phyloP scores from a whole-genome alignment of 2,797 vertebrate species.

The Urosaurus nigricauda region DNA sequence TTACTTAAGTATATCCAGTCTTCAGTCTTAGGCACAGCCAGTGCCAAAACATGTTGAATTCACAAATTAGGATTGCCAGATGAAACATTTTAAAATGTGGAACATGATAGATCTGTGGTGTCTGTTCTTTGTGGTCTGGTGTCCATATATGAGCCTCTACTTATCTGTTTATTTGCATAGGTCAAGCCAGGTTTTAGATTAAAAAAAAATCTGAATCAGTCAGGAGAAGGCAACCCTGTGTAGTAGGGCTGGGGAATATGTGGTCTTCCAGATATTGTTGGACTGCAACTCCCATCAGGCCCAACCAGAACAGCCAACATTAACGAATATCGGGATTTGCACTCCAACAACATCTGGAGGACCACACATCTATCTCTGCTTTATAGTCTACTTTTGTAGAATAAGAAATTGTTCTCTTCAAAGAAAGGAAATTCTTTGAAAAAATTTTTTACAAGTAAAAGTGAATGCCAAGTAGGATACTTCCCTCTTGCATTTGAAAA shows the following conservation, averaged over 20 bases:
- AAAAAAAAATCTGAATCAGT: neutral
- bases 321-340: neutral
- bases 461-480: too few relatives aligned
- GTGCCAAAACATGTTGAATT: neutral
- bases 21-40: neutral
- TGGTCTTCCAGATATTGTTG: neutral
- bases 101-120: neutral
- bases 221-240: neutral
- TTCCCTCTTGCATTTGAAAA: neutral
- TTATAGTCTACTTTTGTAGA: neutral
- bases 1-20: too few relatives aligned
- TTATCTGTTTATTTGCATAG: neutral
- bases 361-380: neutral
- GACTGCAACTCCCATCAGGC: neutral
- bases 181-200: neutral
- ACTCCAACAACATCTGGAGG: neutral
- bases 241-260: neutral
- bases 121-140: neutral
- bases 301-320: neutral
- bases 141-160: neutral
- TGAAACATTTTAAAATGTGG: slow-evolving; percentile 1
- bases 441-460: neutral
- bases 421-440: neutral
- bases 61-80: neutral
- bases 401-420: neutral